These are phyloP conservation scores for Pitangus sulphuratus DNA, from an alignment of 2,797 vertebrate species.

Conservation along the genomic window DNA sequence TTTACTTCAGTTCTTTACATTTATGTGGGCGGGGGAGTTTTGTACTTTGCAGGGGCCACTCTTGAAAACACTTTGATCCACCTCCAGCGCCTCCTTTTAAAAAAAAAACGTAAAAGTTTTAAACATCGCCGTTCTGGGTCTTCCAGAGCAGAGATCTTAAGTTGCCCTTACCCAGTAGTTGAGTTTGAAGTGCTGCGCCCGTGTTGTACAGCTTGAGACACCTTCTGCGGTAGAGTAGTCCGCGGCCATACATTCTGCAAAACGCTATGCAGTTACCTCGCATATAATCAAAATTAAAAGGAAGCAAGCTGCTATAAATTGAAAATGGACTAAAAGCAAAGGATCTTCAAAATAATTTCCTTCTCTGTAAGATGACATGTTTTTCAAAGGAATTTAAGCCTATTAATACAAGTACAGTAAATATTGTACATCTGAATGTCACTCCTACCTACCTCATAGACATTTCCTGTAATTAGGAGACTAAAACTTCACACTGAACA, in stretches of 20 bases:
- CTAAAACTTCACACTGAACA: background rate
- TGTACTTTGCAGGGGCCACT: rapidly evolving
- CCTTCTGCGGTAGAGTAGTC: rapidly evolving
- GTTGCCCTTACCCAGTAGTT: rapidly evolving
- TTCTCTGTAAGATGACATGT: background rate
- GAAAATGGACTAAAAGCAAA: background rate
- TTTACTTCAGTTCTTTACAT: background rate
- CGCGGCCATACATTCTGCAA: rapidly evolving
- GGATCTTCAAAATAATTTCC: background rate
- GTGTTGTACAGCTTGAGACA: rapidly evolving
- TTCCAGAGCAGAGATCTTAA: background rate
- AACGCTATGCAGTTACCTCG: no score
- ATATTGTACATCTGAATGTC: conserved; percentile 4
- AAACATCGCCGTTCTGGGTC: rapidly evolving
- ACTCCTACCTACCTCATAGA: conserved; percentile 1
- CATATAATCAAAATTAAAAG: rapidly evolving
- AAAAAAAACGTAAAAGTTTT: no score
- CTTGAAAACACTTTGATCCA: background rate
- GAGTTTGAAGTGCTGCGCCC: background rate
- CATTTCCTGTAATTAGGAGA: conserved; percentile 43
- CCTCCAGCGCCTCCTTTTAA: background rate
- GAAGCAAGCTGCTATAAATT: background rate
- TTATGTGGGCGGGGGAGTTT: rapidly evolving
- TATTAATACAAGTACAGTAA: conserved; percentile 41
- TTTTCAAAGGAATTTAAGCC: conserved; percentile 34